phyloP scores from a whole-genome alignment of 2,797 vertebrate genomes.

The Sebastiscus albofasciatus region DNA sequence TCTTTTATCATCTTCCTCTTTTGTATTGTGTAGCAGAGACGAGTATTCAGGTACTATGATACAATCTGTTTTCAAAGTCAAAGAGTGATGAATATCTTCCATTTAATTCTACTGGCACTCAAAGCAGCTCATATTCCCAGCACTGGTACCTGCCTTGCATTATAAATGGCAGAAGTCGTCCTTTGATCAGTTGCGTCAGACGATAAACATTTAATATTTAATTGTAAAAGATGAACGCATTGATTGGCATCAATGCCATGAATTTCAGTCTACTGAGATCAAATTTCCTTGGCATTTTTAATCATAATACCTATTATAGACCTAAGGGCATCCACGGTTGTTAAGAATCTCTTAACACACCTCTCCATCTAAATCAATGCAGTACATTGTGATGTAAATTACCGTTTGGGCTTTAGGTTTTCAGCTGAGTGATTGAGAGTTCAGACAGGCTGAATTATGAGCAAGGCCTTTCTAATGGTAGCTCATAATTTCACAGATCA shows the following conservation, averaged over 20 bases:
- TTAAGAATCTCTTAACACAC: slow-evolving; percentile 72
- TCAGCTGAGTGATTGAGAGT: slow-evolving; percentile 74
- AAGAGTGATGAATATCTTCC: slow-evolving; percentile 48
- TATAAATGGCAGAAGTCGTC: slow-evolving; percentile 14
- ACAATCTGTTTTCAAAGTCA: slow-evolving; percentile 57
- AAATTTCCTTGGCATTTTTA: slow-evolving; percentile 56
- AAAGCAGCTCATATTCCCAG: slow-evolving; percentile 45
- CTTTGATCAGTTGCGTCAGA: slow-evolving; percentile 43
- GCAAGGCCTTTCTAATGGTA: slow-evolving; percentile 74
- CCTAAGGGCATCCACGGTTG: slow-evolving; percentile 52
- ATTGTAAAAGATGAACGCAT: slow-evolving; percentile 29
- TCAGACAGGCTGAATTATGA: slow-evolving; percentile 74
- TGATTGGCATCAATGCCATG: slow-evolving; percentile 37
- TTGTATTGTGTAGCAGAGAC: slow-evolving; percentile 5
- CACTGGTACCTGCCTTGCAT: slow-evolving; percentile 39
- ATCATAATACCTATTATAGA: slow-evolving; percentile 56
- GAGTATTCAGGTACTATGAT: slow-evolving; percentile 36
- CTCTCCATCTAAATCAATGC: slow-evolving; percentile 71
- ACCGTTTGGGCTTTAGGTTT: slow-evolving; percentile 65
- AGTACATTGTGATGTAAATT: slow-evolving; percentile 78
- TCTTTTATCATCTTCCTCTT: not conserved
- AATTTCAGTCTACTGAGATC: slow-evolving; percentile 38
- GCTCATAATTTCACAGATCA: slow-evolving; percentile 86
- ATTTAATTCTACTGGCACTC: slow-evolving; percentile 39
- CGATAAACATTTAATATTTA: slow-evolving; percentile 58